Evolutionary conservation across 2,888 invertebrate species (phyloP).

Genomic region (Agrotis ipsilon): DNA sequence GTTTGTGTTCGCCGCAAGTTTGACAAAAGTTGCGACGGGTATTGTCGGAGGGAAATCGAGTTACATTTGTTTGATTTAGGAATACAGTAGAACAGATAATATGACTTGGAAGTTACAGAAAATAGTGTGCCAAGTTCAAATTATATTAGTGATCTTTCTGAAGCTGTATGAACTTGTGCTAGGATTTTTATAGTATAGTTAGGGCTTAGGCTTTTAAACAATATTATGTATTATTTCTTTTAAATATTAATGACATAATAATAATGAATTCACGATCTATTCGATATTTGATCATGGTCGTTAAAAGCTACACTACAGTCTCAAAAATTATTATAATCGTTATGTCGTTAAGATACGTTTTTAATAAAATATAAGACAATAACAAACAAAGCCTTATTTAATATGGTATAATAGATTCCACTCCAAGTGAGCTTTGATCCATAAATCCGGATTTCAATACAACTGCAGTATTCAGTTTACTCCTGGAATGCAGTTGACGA

Average conservation of each 20-base stretch:
- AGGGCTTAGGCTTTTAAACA: too few relatives aligned
- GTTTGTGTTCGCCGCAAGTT: conserved; percentile 61
- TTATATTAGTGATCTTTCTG: conserved; percentile 12
- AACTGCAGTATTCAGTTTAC: background rate
- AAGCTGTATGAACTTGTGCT: background rate
- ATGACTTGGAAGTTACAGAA: conserved; percentile 24
- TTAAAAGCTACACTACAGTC: background rate
- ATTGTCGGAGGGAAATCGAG: conserved; percentile 42
- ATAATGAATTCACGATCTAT: too few relatives aligned
- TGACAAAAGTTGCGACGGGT: conserved; percentile 43
- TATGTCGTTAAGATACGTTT: too few relatives aligned
- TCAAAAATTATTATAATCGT: background rate
- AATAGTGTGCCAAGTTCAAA: conserved; percentile 11
- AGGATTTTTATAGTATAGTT: too few relatives aligned
- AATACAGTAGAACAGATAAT: conserved; percentile 37
- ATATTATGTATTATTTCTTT: too few relatives aligned
- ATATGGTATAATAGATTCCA: background rate
- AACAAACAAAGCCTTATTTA: background rate
- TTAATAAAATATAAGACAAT: background rate
- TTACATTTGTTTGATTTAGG: conserved; percentile 49
- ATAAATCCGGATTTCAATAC: background rate
- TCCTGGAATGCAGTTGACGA: background rate
- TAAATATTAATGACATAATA: too few relatives aligned
- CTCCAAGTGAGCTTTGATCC: background rate
- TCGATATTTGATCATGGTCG: background rate